Evolutionary conservation across 2,888 invertebrate genomes (phyloP), one percentile per base, ranked within the genome.

Genomic region (Spodoptera picta): DNA sequence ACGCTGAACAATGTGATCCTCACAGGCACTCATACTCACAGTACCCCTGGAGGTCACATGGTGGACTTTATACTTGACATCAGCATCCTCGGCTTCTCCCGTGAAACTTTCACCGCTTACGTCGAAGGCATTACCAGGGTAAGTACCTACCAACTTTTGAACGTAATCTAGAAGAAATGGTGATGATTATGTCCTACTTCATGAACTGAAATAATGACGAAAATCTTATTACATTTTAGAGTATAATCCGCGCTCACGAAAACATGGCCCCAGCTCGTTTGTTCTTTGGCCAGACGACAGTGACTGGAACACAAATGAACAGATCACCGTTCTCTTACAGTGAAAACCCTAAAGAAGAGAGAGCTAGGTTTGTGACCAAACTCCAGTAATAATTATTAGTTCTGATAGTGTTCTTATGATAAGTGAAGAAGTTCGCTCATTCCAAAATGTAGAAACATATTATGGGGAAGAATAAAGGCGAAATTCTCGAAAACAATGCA

Each of bases 1-100:
- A 96, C 92, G 0, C 95, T 96, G 11, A 95, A 96, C 12, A 99
- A 99, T 89, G 96, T 99, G 5, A 97, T 98, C 84, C 90, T 99
- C 19, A 97, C 97, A 69, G 98, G 97, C 0, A 98, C 98, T 0
- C 99, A 99, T 90, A 98, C 98, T 0, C 99, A 99, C 90, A 97
- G 97, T 36, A 95, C 96, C 0, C 98, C 98, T 0, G 99, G 98
- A 0, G 99, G 99, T 0, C 97, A 96, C 84, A 95, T 98, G 84
- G 97, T 98, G 90, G 97, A 98, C 89, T 95, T 98, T 62, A 94
- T 99, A 45, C 97, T 98, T 77, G 98, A 98, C 83, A 95, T 98
- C 72, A 97, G 98, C n/a, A 97, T 97, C 45, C 95, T 97, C 48
- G 99, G 99, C 12, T 98, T 92, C 81, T 94, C 94, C 3, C 80